Percentiles rank a stretch among this genome's conserved stretches.
phyloP scores from a whole-genome alignment of 2,113 vertebrate genomes.

The Pampusana beccarii region DNA sequence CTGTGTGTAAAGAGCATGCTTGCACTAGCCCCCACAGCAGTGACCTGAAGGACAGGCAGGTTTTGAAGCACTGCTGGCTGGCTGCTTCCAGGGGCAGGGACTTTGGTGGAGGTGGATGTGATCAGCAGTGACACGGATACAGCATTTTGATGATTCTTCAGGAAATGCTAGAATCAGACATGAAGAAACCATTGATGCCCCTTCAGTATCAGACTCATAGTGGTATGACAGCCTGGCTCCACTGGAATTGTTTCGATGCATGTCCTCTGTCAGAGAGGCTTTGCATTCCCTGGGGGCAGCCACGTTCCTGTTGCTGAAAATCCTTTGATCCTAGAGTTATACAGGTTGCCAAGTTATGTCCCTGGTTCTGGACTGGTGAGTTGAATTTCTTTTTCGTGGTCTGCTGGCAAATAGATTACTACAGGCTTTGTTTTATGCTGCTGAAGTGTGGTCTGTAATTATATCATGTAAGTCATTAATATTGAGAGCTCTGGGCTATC shows the following conservation, averaged over 20 bases:
- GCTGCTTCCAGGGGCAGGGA: neutral
- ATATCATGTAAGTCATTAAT: fast-evolving
- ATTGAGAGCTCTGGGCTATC: neutral
- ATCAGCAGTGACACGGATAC: neutral
- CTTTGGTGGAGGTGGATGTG: neutral
- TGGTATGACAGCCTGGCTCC: neutral
- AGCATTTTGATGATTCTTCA: neutral
- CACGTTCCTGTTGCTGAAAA: neutral
- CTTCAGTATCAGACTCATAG: neutral
- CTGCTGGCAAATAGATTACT: neutral
- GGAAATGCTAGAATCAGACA: neutral
- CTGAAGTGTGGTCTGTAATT: neutral
- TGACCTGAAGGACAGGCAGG: neutral
- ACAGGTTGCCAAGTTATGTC: neutral
- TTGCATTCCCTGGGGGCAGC: neutral
- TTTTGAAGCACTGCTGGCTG: neutral
- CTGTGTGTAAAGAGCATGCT: neutral
- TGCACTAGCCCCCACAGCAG: neutral
- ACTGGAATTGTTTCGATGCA: neutral
- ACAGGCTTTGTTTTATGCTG: neutral
- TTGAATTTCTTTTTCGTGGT: neutral
- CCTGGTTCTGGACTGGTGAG: neutral
- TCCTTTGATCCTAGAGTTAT: neutral
- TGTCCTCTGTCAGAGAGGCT: neutral
- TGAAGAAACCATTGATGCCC: neutral